Percentiles rank a stretch among this genome's conserved stretches.
These are phyloP conservation scores for Anableps anableps DNA, from an alignment of 2,797 vertebrate genomes.

Conservation along the genomic window DNA sequence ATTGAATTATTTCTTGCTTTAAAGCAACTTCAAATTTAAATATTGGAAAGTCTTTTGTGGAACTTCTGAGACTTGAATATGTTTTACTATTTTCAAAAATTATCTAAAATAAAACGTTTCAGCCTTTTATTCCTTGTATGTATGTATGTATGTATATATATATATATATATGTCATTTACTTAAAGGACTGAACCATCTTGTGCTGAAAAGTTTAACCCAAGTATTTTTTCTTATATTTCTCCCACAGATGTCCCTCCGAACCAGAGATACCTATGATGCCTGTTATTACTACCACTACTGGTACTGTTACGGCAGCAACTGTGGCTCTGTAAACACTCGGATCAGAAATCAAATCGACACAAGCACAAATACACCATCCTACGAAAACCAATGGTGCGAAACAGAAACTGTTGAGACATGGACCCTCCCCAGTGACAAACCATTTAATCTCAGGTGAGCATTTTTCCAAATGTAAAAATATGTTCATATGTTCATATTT, in stretches of 20 bases:
- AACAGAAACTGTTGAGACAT: slow-evolving; percentile 27
- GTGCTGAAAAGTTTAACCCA: not conserved
- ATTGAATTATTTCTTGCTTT: not conserved
- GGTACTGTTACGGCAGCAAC: not conserved
- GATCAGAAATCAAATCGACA: not conserved
- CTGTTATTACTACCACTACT: fast-evolving
- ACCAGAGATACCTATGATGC: slow-evolving; percentile 19
- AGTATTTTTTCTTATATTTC: not conserved
- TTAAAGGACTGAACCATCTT: not conserved
- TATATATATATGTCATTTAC: not conserved
- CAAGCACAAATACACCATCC: fast-evolving
- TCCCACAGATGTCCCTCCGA: slow-evolving; percentile 53
- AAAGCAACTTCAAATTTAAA: not conserved
- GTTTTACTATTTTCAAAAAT: not conserved
- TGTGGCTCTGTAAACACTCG: slow-evolving; percentile 20
- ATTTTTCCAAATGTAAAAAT: not conserved
- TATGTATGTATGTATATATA: too few species aligned
- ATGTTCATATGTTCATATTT: not conserved
- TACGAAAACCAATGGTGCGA: slow-evolving; percentile 31
- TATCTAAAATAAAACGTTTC: not conserved
- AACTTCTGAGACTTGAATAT: not conserved
- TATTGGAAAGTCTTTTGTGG: not conserved
- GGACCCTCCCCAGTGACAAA: slow-evolving; percentile 13
- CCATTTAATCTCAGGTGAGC: slow-evolving; percentile 53
- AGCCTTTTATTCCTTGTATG: too few species aligned